A percentile compares a stretch with the other conserved stretches of the same genome.
These are phyloP conservation scores for Aurelia coerulea DNA, from an alignment of 30 jellyfish, hydroid and myxozoan genomes.

Conservation along the genomic window DNA sequence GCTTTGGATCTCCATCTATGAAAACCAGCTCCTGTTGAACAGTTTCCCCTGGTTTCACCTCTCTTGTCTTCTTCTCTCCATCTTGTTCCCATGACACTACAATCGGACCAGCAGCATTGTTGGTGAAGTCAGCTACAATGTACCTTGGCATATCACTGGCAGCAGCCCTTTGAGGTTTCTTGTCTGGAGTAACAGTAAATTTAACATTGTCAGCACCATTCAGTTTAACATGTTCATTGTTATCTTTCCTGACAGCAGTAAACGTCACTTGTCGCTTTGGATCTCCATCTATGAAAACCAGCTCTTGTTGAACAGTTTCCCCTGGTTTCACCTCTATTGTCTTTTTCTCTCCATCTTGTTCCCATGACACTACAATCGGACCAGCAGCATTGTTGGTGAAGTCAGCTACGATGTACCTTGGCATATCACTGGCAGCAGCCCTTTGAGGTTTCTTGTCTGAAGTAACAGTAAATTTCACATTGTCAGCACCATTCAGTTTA, in stretches of 20 bases:
- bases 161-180: background rate
- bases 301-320: background rate
- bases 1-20: background rate
- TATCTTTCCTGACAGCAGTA: slow-evolving; percentile 14
- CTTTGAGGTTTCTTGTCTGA: background rate
- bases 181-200: background rate
- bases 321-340: slow-evolving; percentile 8
- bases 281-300: slow-evolving; percentile 15
- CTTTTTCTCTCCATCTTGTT: slow-evolving; percentile 16
- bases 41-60: background rate
- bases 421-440: slow-evolving; percentile 29
- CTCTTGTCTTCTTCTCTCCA: background rate
- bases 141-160: background rate
- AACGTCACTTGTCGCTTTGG: slow-evolving; percentile 3
- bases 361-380: slow-evolving; percentile 41
- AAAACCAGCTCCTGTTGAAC: background rate
- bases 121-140: background rate
- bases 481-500: slow-evolving; percentile 7
- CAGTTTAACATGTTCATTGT: slow-evolving; percentile 6
- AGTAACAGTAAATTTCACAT: slow-evolving; percentile 15
- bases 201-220: slow-evolving; percentile 9
- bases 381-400: slow-evolving; percentile 39
- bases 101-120: background rate
- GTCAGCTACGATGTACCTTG: slow-evolving; percentile 28
- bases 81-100: background rate